phyloP scores from a whole-genome alignment of 2,113 vertebrate genomes.

The Propithecus coquereli region DNA sequence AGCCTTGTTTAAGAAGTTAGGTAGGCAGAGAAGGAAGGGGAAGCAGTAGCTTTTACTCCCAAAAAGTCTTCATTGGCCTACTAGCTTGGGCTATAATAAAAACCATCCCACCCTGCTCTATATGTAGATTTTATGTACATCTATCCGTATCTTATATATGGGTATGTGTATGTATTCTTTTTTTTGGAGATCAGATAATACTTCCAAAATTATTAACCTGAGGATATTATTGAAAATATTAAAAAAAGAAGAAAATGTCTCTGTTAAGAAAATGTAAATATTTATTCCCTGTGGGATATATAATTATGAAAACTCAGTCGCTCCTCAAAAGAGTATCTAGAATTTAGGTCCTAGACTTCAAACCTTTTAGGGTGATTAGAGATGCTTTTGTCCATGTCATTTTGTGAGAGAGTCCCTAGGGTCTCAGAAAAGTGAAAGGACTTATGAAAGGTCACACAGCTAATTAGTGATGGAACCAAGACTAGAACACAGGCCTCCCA shows the following conservation, averaged over 20 bases:
- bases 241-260: not conserved
- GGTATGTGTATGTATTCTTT: not conserved
- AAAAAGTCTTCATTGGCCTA: not conserved
- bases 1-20: not conserved
- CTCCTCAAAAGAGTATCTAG: slow-evolving; percentile 10
- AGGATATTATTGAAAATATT: not conserved
- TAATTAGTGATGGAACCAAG: not conserved
- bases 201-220: slow-evolving; percentile 4
- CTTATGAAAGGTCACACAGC: not conserved
- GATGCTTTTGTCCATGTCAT: not conserved
- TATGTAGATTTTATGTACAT: not conserved
- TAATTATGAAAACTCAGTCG: slow-evolving; percentile 6
- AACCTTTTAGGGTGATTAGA: not conserved
- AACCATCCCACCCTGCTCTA: not conserved
- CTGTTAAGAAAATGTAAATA: not conserved
- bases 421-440: not conserved
- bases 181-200: not conserved
- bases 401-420: not conserved
- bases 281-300: not conserved
- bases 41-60: not conserved
- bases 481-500: not conserved
- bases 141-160: not conserved
- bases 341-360: not conserved
- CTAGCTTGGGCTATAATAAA: not conserved
- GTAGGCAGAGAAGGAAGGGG: not conserved